A percentile compares a stretch with the other conserved stretches of the same genome.
Conservation (phyloP, 2,888 invertebrate genomes). For the Nomada ferruginata region DNA sequence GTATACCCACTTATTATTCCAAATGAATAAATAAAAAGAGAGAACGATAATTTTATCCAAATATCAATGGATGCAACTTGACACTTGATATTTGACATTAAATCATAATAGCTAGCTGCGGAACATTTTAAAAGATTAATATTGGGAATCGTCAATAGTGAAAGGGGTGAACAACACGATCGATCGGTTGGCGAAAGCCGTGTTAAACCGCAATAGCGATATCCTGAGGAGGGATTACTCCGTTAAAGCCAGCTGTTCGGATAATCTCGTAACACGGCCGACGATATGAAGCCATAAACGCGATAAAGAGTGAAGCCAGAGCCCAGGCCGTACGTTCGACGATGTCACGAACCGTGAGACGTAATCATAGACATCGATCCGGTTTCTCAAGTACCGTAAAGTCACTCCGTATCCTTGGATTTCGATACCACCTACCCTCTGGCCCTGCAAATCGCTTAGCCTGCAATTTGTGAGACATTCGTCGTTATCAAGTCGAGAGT, state of each 20-base stretch:
- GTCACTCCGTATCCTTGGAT: slow-evolving; percentile 43
- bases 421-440: slow-evolving; percentile 43
- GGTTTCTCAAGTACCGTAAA: slow-evolving; percentile 47
- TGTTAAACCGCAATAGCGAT: slow-evolving; percentile 40
- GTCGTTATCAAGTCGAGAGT: slow-evolving; percentile 58
- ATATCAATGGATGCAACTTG: no score
- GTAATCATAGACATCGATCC: slow-evolving; percentile 67
- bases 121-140: no score
- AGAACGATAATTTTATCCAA: no score
- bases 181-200: slow-evolving; percentile 27
- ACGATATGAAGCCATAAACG: slow-evolving; percentile 69
- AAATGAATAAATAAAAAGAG: no score
- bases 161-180: neutral
- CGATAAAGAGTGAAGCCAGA: slow-evolving; percentile 62
- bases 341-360: slow-evolving; percentile 53
- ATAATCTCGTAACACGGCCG: slow-evolving; percentile 45
- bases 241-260: slow-evolving; percentile 47
- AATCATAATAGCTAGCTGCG: no score
- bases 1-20: no score
- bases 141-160: no score
- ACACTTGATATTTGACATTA: no score
- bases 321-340: slow-evolving; percentile 19
- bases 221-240: slow-evolving; percentile 42
- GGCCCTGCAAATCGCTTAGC: slow-evolving; percentile 41
- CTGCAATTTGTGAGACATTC: slow-evolving; percentile 64